A percentile compares a stretch with the other conserved stretches of the same genome.
These are phyloP conservation scores for Silurus aristotelis DNA, from an alignment of 2,797 vertebrate genomes.

Conservation along the genomic window DNA sequence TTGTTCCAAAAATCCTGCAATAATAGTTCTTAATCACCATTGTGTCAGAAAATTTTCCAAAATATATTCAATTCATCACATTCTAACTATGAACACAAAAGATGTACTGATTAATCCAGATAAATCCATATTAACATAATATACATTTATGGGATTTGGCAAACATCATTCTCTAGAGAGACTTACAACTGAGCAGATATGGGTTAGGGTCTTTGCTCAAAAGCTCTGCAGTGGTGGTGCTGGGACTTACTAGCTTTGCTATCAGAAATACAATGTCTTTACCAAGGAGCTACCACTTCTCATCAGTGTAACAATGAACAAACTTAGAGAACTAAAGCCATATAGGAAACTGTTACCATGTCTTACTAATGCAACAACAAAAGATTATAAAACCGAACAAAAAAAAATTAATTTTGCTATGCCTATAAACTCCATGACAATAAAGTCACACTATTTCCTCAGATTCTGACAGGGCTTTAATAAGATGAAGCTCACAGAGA, in stretches of 20 bases:
- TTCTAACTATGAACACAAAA: neutral
- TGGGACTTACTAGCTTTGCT: too few relatives aligned
- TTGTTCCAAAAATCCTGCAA: neutral
- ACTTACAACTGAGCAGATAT: too few relatives aligned
- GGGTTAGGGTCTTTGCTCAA: too few relatives aligned
- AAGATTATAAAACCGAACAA: neutral
- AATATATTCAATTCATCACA: neutral
- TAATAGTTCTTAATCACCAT: neutral
- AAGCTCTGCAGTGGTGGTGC: too few relatives aligned
- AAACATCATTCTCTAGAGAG: too few relatives aligned
- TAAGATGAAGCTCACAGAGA: conserved; percentile 22
- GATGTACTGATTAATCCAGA: too few relatives aligned
- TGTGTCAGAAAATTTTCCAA: neutral
- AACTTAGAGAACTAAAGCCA: neutral
- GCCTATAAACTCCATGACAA: conserved; percentile 8
- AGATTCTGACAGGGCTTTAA: conserved; percentile 21
- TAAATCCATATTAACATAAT: neutral
- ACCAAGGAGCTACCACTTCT: neutral
- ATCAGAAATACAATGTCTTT: too few relatives aligned
- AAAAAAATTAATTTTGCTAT: neutral
- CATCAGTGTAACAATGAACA: neutral
- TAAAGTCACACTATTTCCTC: neutral
- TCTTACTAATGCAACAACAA: neutral
- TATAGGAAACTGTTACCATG: neutral
- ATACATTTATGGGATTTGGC: too few relatives aligned